phyloP scores from a whole-genome alignment of 2,113 vertebrate species.

The Triplophysa dalaica region DNA sequence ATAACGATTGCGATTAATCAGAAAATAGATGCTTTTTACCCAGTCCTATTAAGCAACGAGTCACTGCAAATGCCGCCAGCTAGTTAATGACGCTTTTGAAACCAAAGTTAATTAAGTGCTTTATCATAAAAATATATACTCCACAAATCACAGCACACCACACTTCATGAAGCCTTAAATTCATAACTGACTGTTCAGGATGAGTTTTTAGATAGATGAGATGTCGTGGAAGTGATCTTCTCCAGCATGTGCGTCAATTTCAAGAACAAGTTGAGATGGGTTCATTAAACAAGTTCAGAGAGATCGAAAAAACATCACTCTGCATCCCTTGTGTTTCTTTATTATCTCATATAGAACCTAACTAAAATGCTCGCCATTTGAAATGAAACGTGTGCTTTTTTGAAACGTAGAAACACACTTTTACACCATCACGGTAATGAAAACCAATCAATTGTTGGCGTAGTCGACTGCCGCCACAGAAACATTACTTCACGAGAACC shows the following conservation, averaged over 20 bases:
- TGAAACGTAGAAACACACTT: not conserved
- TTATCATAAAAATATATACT: not conserved
- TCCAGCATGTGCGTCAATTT: not conserved
- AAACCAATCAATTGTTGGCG: slow-evolving; percentile 47
- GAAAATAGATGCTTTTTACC: not conserved
- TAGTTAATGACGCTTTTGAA: not conserved
- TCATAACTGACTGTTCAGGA: not conserved
- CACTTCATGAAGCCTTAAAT: not conserved
- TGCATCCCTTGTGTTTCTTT: not conserved
- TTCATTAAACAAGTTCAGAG: slow-evolving; percentile 4
- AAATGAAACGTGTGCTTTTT: not conserved
- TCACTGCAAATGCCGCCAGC: not conserved
- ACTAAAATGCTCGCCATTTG: not conserved
- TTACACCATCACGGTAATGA: slow-evolving; percentile 2
- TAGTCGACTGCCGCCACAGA: slow-evolving; percentile 12
- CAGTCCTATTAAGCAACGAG: not conserved
- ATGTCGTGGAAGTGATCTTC: not conserved
- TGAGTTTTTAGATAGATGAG: not conserved
- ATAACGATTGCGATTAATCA: not conserved
- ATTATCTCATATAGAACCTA: not conserved
- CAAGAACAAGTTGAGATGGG: not conserved
- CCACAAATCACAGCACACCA: not conserved
- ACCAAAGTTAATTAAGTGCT: not conserved
- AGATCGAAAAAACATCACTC: not conserved
- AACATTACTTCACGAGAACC: slow-evolving; percentile 40